phyloP scores from a whole-genome alignment of 2,113 vertebrate genomes.

The Otolemur garnettii region DNA sequence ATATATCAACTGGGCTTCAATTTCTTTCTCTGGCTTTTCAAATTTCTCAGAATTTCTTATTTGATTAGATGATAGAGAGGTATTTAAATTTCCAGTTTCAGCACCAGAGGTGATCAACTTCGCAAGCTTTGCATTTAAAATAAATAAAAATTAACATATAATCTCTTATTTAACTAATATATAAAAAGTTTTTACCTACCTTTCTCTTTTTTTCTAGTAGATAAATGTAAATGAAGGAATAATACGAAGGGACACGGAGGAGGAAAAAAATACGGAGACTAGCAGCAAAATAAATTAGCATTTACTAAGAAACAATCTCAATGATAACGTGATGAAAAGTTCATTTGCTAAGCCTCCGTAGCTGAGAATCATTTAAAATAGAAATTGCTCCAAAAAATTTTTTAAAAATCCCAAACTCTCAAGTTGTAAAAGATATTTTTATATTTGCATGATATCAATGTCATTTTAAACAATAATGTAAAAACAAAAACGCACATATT shows the following conservation, averaged over 20 bases:
- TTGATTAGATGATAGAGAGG: constrained; percentile 75
- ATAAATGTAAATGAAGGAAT: not conserved
- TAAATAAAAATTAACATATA: constrained; percentile 52
- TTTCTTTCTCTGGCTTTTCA: constrained; percentile 88
- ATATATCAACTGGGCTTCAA: constrained; percentile 86
- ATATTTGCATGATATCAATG: not conserved
- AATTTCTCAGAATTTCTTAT: constrained; percentile 88
- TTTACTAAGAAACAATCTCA: constrained; percentile 20
- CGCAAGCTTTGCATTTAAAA: constrained; percentile 83
- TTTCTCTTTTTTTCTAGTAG: not conserved
- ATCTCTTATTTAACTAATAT: constrained; percentile 50
- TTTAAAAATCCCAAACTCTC: not conserved
- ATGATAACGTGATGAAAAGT: constrained; percentile 29
- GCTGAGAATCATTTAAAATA: constrained; percentile 31
- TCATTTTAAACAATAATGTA: constrained; percentile 16
- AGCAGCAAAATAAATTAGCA: not conserved
- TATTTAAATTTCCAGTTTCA: constrained; percentile 84
- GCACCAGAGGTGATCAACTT: constrained; percentile 83
- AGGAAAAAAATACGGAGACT: not conserved
- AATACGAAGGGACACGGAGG: not conserved
- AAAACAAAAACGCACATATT: not conserved
- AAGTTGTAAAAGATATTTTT: constrained; percentile 1
- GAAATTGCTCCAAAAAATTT: not conserved
- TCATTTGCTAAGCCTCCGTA: constrained; percentile 45
- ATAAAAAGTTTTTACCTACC: constrained; percentile 37